phyloP scores from a whole-genome alignment of 53 echinoderm and acorn worm genomes.

The Actinopyga echinites region DNA sequence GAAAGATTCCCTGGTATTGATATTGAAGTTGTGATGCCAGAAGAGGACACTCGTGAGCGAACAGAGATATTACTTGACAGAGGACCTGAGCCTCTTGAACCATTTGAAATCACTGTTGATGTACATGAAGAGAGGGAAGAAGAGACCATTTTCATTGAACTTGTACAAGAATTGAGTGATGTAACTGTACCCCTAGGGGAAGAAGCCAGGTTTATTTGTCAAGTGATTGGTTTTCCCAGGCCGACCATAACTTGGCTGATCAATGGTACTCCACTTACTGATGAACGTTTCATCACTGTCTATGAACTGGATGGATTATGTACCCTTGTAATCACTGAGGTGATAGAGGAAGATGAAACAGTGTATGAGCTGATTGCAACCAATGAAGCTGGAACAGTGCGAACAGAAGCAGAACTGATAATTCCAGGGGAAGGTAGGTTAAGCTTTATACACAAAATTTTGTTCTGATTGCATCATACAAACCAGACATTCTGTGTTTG shows the following conservation, averaged over 20 bases:
- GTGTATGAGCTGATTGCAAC: constrained; percentile 81
- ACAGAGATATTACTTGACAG: constrained; percentile 13
- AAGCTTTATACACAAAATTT: no score
- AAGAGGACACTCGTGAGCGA: constrained; percentile 30
- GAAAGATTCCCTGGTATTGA: constrained; percentile 44
- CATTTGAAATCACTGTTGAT: constrained; percentile 56
- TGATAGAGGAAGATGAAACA: constrained; percentile 80
- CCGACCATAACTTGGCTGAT: constrained; percentile 63
- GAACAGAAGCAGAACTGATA: constrained; percentile 81
- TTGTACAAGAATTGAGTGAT: constrained; percentile 55
- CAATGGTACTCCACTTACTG: constrained; percentile 58
- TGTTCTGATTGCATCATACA: no score
- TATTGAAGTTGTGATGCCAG: constrained; percentile 35
- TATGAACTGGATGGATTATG: constrained; percentile 68
- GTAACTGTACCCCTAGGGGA: constrained; percentile 53
- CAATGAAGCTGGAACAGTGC: constrained; percentile 82
- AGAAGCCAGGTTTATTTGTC: constrained; percentile 52
- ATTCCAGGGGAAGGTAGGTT: constrained; percentile 60
- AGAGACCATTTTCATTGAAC: constrained; percentile 50
- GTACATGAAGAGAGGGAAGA: constrained; percentile 50
- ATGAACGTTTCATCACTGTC: constrained; percentile 61
- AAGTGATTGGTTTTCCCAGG: constrained; percentile 61
- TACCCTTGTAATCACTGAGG: constrained; percentile 68
- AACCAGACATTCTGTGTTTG: no score
- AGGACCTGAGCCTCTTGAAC: constrained; percentile 45